phyloP scores from a whole-genome alignment of 1,140 invertebrate species.

The Drosophila sucinea region DNA sequence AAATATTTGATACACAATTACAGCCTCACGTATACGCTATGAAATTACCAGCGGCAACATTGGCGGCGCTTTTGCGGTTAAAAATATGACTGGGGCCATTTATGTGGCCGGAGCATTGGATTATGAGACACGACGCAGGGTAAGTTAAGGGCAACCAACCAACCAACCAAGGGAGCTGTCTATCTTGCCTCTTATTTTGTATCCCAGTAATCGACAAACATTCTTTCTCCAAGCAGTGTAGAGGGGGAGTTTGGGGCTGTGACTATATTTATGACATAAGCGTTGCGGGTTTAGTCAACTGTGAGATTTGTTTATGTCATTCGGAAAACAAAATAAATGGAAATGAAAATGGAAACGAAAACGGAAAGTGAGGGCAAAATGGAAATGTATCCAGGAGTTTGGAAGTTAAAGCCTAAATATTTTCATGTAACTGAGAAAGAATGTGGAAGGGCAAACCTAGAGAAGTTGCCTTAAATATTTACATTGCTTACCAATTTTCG shows the following conservation, averaged over 20 bases:
- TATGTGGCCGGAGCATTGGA: conserved; percentile 97
- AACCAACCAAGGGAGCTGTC: conserved; percentile 30
- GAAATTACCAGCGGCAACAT: conserved; percentile 99
- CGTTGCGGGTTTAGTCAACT: conserved; percentile 61
- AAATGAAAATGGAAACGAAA: conserved; percentile 35
- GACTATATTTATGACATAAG: conserved; percentile 67
- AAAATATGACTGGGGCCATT: conserved; percentile 98
- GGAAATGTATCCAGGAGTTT: not conserved
- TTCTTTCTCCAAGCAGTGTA: conserved; percentile 34
- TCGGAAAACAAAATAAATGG: conserved; percentile 36
- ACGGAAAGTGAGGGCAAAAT: conserved; percentile 9
- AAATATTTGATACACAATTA: conserved; percentile 26
- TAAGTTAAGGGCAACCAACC: conserved; percentile 84
- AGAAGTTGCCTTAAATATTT: no score
- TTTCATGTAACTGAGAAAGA: not conserved
- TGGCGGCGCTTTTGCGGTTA: conserved; percentile 98
- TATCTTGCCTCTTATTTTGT: conserved; percentile 13
- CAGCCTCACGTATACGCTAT: conserved; percentile 98
- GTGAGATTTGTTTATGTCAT: conserved; percentile 72
- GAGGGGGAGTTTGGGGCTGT: not conserved
- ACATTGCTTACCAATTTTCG: no score
- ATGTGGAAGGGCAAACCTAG: no score
- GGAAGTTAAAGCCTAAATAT: not conserved
- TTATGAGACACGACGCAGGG: conserved; percentile 95
- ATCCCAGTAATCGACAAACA: conserved; percentile 38